Conservation (phyloP, 2,888 invertebrate genomes). For the Uropetala carovei region DNA sequence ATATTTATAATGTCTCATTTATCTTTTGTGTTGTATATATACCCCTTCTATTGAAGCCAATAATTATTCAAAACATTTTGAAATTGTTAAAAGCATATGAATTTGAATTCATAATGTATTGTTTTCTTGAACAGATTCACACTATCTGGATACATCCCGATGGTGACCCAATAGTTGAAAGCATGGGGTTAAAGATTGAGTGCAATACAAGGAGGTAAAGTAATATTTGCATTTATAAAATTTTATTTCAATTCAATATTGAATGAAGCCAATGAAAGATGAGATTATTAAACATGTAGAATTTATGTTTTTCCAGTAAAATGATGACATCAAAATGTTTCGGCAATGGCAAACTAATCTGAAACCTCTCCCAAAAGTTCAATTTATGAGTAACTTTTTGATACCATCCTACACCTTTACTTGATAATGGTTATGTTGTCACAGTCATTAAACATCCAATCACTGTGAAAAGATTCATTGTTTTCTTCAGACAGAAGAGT, state of each 20-base stretch:
- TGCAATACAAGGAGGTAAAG: constrained; percentile 85
- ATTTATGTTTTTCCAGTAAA: not conserved
- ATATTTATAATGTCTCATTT: too few relatives aligned
- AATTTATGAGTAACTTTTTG: not conserved
- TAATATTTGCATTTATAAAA: not conserved
- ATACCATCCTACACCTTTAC: not conserved
- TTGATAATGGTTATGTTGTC: not conserved
- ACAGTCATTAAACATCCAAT: not conserved
- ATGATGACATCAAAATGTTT: not conserved
- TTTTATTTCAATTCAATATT: not conserved
- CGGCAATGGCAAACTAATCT: not conserved
- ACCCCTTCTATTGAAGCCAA: too few relatives aligned
- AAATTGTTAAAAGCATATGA: too few relatives aligned
- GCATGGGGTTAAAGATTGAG: constrained; percentile 91
- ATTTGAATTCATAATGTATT: not conserved
- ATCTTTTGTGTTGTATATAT: too few relatives aligned
- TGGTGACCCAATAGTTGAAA: constrained; percentile 88
- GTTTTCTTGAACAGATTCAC: constrained; percentile 73
- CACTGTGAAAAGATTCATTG: not conserved
- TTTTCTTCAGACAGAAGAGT: not conserved
- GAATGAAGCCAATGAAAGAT: not conserved
- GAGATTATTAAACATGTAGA: too few relatives aligned
- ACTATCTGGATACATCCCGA: constrained; percentile 73
- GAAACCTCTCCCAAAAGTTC: not conserved
- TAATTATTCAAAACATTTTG: too few relatives aligned